phyloP scores from a whole-genome alignment of 1,140 invertebrate genomes.

The Agrypnia vestita region DNA sequence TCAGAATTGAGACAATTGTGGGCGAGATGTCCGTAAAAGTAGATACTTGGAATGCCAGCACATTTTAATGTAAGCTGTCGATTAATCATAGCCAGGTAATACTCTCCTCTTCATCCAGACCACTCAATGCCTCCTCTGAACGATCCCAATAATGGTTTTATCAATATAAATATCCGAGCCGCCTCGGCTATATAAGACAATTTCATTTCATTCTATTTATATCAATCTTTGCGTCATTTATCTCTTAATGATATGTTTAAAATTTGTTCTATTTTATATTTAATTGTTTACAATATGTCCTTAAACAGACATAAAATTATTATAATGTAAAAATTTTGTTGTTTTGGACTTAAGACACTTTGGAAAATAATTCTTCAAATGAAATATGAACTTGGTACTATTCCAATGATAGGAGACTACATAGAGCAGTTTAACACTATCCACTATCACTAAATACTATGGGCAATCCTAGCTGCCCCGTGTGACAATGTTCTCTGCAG shows the following conservation, averaged over 20 bases:
- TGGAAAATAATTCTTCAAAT: conserved; percentile 34
- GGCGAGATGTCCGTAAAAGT: too few species aligned
- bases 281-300: conserved; percentile 38
- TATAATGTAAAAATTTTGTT: conserved; percentile 35
- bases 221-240: conserved; percentile 19
- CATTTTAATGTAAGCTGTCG: too few species aligned
- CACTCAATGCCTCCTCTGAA: too few species aligned
- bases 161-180: too few species aligned
- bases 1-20: too few species aligned
- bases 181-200: conserved; percentile 18
- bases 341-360: conserved; percentile 42
- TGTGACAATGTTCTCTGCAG: conserved; percentile 27
- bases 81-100: too few species aligned
- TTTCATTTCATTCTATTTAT: conserved; percentile 8
- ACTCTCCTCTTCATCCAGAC: too few species aligned
- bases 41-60: too few species aligned
- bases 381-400: conserved; percentile 22
- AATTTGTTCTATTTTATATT: conserved; percentile 40
- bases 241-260: conserved; percentile 39
- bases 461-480: conserved; percentile 20
- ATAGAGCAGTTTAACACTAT: neutral
- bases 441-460: conserved; percentile 25
- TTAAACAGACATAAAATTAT: conserved; percentile 20
- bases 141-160: neutral
- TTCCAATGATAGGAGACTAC: conserved; percentile 22